Evolutionary conservation across 2,888 invertebrate genomes (phyloP), one percentile per base, ranked within the genome.

Genomic region (Diarsia dahlii): DNA sequence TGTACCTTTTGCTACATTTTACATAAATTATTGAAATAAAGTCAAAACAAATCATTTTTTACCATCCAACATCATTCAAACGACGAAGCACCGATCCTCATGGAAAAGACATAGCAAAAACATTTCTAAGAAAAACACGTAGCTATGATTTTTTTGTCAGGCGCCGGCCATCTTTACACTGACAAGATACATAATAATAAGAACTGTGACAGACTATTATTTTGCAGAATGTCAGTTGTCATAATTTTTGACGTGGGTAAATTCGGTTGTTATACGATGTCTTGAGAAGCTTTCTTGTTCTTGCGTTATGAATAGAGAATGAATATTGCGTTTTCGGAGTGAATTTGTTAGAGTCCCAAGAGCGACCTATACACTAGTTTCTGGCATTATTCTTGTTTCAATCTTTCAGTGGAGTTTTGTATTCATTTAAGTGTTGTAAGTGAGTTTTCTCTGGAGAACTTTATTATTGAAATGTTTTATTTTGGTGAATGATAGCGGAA

Each of bases 221-320:
- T 91, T 90, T 88, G 85, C 84, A 84, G 87, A 91, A 89, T 91
- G 92, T 91, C 91, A 89, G 86, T 85, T 92, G 93, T 91, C 93
- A 92, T 80, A 83, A 77, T 85, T 90, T 90, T 86, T 93, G 93
- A 93, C 80, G 84, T 88, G 91, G 93, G 93, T 92, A 82, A 76
- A 78, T 81, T 75, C 46, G 75, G 72, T 79, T 78, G 77, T 81
- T 82, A 86, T 69, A 74, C n/a, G 71, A 80, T 78, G 62, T 78
- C 70, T 46, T 48, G 45, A 73, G 82, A 58, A 78, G 82, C 70
- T 77, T 81, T 71, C 82, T 74, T 80, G 64, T 34, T 84, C 71
- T 76, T 84, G 72, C 82, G 81, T 81, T 82, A 75, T 84, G 80
- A 88, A 86, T 88, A 86, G 72, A 82, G 71, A 79, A 87, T 78